These are phyloP conservation scores for Enteromius thamalakanensis DNA, from an alignment of 2,797 vertebrate genomes.

Conservation along the genomic window DNA sequence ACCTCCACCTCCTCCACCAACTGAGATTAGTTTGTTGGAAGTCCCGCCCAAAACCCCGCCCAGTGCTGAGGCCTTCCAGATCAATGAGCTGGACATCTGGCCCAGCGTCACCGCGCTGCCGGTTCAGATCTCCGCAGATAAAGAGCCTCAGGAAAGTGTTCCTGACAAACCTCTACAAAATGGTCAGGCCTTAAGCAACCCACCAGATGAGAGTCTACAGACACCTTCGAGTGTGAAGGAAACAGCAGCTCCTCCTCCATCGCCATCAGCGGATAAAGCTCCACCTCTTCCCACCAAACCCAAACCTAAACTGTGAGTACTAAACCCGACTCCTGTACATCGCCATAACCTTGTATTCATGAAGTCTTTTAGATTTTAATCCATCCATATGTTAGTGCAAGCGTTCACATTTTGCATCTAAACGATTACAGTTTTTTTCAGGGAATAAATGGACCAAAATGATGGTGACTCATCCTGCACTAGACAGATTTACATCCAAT, in stretches of 20 bases:
- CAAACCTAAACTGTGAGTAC: constrained; percentile 97
- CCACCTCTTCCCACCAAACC: constrained; percentile 92
- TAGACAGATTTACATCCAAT: background rate
- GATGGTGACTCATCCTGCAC: background rate
- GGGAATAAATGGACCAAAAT: background rate
- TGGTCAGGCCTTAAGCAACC: constrained; percentile 72
- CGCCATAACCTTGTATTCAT: background rate
- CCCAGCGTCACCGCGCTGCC: constrained; percentile 74
- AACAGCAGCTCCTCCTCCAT: constrained; percentile 33
- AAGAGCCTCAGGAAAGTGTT: constrained; percentile 67
- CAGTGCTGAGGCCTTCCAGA: constrained; percentile 73
- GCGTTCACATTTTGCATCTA: background rate
- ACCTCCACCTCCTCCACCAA: constrained; percentile 75
- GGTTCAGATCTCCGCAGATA: constrained; percentile 63
- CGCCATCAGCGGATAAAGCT: constrained; percentile 79
- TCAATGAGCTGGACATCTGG: constrained; percentile 81
- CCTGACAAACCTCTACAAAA: constrained; percentile 61
- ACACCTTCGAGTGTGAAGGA: constrained; percentile 54
- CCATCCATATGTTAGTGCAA: background rate
- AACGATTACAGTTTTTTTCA: background rate
- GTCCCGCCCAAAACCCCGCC: constrained; percentile 79
- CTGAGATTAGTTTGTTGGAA: constrained; percentile 86
- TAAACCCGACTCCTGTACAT: constrained; percentile 29
- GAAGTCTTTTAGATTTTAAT: background rate
- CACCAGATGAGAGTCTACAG: constrained; percentile 67